Base-by-base conservation (phyloP, 1,140 invertebrate species). In the Aphelinus certus region DNA sequence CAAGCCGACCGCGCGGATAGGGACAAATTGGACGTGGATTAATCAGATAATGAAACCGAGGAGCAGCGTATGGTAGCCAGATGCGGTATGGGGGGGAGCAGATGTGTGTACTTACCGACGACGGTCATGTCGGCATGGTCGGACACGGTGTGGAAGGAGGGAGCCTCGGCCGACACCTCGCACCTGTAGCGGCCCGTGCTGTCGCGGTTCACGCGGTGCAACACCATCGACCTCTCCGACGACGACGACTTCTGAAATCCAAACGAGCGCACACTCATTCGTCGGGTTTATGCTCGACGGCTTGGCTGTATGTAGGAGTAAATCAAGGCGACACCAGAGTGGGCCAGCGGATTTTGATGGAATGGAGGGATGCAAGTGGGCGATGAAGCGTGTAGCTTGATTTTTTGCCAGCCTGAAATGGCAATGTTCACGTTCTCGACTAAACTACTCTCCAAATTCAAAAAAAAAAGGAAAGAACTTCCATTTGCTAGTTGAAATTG, bases 101-200 rank as follows among this genome's bases (percentile, higher is more conserved):
- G 48, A 46, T 53, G 70, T 55, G 48, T 57, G 47, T 63, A 84
- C 86, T 88, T 75, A 88, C 88, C 88, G 3, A 89, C 88, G 46
- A 89, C 87, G 7, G 84, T 77, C 84, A 89, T 88, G 77, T 88
- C 85, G 53, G 86, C 86, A 51, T 85, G 85, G 47, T 88, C 86
- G 4, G 87, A 85, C 47, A 89, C 88, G 0, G 88, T 89, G 73
- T 88, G 83, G 75, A 89, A 89, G n/a, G 85, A 83, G 4, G 88
- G 85, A 1, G 88, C 88, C 80, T 90, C 89, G 1, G 88, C 89
- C 0, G 89, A 89, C 43, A 90, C 88, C 80, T 90, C 89, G 76
- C 89, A 90, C 57, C 85, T 83, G 81, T 89, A 90, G 47, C 83
- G 80, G 7, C 90, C 90, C 7, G 82, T 86, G 42, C 86, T 86